A percentile compares a stretch with the other conserved stretches of the same genome.
Conservation (phyloP, 2,888 invertebrate genomes). For the Drosophila hamatofila region DNA sequence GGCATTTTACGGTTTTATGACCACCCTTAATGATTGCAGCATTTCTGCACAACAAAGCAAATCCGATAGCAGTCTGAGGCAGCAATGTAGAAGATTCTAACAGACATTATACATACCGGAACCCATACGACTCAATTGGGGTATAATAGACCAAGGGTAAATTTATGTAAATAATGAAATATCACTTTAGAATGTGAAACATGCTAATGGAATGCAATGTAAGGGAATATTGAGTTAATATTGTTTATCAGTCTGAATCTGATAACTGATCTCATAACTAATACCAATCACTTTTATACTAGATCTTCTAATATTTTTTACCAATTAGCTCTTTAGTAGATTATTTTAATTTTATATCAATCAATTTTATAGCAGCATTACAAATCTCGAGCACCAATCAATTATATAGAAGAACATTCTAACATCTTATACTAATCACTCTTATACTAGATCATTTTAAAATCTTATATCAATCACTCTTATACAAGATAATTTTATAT, state of each 20-base stretch:
- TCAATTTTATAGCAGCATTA: no score
- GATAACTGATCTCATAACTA: no score
- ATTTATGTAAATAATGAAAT: neutral
- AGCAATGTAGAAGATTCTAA: constrained; percentile 16
- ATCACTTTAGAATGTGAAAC: no score
- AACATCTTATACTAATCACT: neutral
- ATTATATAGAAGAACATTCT: neutral
- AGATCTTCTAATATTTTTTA: no score
- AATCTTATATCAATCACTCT: neutral
- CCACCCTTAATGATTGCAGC: constrained; percentile 50
- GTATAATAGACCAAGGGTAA: constrained; percentile 3
- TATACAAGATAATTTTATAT: neutral
- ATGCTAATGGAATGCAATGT: neutral
- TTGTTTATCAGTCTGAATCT: no score
- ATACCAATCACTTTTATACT: no score
- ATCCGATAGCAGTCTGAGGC: constrained; percentile 22
- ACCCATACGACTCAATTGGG: neutral
- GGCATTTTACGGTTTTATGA: constrained; percentile 50
- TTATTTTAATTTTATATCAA: no score
- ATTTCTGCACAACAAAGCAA: constrained; percentile 43
- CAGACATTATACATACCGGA: constrained; percentile 20
- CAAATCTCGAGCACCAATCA: neutral
- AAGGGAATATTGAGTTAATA: no score
- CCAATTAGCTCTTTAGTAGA: no score
- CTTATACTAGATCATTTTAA: neutral